Percentiles rank a stretch among this genome's conserved stretches.
Conservation (phyloP, 2,888 invertebrate species). For the Liopterus haemorrhoidalis region DNA sequence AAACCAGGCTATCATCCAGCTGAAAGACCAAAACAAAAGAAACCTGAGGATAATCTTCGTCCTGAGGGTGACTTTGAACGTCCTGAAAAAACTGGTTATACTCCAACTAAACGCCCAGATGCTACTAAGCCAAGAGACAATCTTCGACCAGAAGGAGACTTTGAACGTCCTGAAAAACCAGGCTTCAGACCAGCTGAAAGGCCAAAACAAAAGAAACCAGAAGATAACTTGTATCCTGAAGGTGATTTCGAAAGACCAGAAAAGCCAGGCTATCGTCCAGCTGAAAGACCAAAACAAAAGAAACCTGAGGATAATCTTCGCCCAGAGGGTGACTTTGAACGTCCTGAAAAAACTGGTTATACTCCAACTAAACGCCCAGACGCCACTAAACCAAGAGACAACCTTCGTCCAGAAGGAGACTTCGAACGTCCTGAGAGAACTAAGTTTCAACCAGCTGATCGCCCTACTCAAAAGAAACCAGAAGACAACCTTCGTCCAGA, state of each 20-base stretch:
- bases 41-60: slow-evolving; percentile 53
- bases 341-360: slow-evolving; percentile 44
- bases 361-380: slow-evolving; percentile 47
- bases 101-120: slow-evolving; percentile 40
- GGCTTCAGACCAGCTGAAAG: slow-evolving; percentile 38
- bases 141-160: slow-evolving; percentile 44
- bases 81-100: slow-evolving; percentile 38
- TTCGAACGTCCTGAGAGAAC: slow-evolving; percentile 35
- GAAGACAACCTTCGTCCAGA: slow-evolving; percentile 43
- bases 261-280: slow-evolving; percentile 38
- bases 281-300: slow-evolving; percentile 39
- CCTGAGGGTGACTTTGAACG: slow-evolving; percentile 45
- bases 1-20: slow-evolving; percentile 44
- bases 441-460: slow-evolving; percentile 33
- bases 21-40: slow-evolving; percentile 43
- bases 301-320: slow-evolving; percentile 48
- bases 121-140: slow-evolving; percentile 35
- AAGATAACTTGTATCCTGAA: slow-evolving; percentile 54
- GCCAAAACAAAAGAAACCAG: slow-evolving; percentile 38
- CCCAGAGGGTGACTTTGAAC: slow-evolving; percentile 42
- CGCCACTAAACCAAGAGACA: slow-evolving; percentile 49
- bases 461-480: slow-evolving; percentile 37
- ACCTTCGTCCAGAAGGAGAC: slow-evolving; percentile 43
- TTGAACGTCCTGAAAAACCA: slow-evolving; percentile 39
- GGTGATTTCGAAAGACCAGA: slow-evolving; percentile 49